A percentile compares a stretch with the other conserved stretches of the same genome.
These are phyloP conservation scores for Podarcis cretensis DNA, from an alignment of 2,113 vertebrate genomes.

Conservation along the genomic window DNA sequence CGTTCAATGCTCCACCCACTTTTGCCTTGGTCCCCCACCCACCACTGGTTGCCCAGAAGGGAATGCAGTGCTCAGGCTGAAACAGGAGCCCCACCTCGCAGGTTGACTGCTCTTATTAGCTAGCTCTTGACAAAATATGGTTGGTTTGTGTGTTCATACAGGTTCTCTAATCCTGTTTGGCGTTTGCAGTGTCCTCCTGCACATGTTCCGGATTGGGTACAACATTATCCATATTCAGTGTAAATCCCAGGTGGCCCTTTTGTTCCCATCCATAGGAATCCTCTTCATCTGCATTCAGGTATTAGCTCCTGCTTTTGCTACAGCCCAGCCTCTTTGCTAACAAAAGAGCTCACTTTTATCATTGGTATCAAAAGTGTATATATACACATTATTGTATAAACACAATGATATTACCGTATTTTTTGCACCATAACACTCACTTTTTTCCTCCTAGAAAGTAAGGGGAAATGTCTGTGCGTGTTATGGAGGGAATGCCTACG, in stretches of 20 bases:
- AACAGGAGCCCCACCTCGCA: no score
- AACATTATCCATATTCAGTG: constrained; percentile 72
- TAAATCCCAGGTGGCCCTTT: constrained; percentile 66
- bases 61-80: no score
- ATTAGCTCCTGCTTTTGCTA: neutral
- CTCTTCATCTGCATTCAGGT: constrained; percentile 86
- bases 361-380: no score
- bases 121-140: neutral
- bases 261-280: constrained; percentile 81
- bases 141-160: constrained; percentile 53
- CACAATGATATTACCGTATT: neutral
- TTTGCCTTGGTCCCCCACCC: no score
- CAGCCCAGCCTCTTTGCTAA: neutral
- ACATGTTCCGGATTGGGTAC: constrained; percentile 81
- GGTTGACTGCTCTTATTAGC: no score
- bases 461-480: no score
- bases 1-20: no score
- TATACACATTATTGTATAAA: neutral
- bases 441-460: no score
- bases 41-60: no score
- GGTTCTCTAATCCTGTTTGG: constrained; percentile 87
- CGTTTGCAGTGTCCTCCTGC: constrained; percentile 81
- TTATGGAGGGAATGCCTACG: no score
- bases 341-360: neutral
- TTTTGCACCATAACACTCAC: no score